phyloP scores from a whole-genome alignment of 1,140 invertebrate species.

The Octopus sinensis region DNA sequence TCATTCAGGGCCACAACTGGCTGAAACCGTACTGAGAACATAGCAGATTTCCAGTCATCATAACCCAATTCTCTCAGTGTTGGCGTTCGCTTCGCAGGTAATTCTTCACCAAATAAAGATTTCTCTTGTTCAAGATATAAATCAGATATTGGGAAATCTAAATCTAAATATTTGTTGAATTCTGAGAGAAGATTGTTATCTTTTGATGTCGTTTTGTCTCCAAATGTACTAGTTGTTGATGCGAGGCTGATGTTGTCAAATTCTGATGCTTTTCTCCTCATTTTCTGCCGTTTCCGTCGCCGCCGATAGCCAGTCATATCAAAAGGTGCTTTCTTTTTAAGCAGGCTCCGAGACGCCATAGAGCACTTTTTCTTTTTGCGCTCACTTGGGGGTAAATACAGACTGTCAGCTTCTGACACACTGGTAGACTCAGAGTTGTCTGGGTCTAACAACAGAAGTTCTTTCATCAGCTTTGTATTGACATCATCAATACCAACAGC shows the following conservation, averaged over 20 bases:
- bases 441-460: neutral
- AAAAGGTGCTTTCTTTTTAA: neutral
- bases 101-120: neutral
- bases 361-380: neutral
- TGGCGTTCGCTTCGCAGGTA: neutral
- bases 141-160: neutral
- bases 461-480: constrained; percentile 11
- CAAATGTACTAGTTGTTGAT: neutral
- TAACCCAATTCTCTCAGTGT: neutral
- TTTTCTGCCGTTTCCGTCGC: neutral
- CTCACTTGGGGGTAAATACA: neutral
- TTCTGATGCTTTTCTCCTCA: neutral
- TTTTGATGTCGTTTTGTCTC: neutral
- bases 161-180: neutral
- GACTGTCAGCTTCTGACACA: neutral
- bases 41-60: neutral
- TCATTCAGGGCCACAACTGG: neutral
- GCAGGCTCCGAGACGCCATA: neutral
- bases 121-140: neutral
- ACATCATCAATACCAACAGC: neutral
- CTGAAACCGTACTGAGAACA: neutral
- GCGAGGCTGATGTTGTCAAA: neutral
- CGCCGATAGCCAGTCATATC: constrained; percentile 8
- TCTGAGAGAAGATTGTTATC: neutral
- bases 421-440: neutral